Conservation (phyloP, 2,113 vertebrate species). For the Callopanchax toddi region DNA sequence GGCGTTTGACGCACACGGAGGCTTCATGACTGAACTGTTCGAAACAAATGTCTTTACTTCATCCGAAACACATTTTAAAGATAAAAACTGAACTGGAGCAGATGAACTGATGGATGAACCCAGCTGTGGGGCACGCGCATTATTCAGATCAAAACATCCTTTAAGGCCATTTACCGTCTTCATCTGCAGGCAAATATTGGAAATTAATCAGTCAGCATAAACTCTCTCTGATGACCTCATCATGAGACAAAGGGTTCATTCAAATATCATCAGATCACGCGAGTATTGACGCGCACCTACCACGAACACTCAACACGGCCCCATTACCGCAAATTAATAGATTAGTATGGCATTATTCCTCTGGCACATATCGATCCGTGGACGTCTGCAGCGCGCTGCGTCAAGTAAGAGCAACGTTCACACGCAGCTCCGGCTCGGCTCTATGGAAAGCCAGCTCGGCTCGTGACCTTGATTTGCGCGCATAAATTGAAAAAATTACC, state of each 20-base stretch:
- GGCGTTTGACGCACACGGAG: too few species aligned
- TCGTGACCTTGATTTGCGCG: slow-evolving; percentile 89
- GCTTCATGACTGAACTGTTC: too few species aligned
- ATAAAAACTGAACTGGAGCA: not conserved
- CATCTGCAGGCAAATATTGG: slow-evolving; percentile 52
- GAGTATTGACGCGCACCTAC: slow-evolving; percentile 83
- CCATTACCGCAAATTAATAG: slow-evolving; percentile 94
- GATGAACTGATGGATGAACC: not conserved
- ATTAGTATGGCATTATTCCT: slow-evolving; percentile 88
- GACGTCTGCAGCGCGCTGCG: slow-evolving; percentile 90
- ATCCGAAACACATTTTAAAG: too few species aligned
- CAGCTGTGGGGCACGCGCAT: not conserved
- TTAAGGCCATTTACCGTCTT: slow-evolving; percentile 41
- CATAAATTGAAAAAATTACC: slow-evolving; percentile 82
- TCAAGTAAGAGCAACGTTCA: slow-evolving; percentile 88
- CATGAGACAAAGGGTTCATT: slow-evolving; percentile 73
- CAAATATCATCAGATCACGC: slow-evolving; percentile 85
- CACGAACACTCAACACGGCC: slow-evolving; percentile 83
- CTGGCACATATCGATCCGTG: slow-evolving; percentile 88
- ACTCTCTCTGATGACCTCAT: slow-evolving; percentile 73
- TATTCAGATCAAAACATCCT: slow-evolving; percentile 16
- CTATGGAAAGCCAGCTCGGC: too few species aligned
- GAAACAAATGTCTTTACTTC: too few species aligned
- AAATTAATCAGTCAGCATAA: slow-evolving; percentile 61
- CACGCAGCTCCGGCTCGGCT: slow-evolving; percentile 66